These are phyloP conservation scores for Alsophila aescularia DNA, from an alignment of 2,888 invertebrate genomes.

Conservation along the genomic window DNA sequence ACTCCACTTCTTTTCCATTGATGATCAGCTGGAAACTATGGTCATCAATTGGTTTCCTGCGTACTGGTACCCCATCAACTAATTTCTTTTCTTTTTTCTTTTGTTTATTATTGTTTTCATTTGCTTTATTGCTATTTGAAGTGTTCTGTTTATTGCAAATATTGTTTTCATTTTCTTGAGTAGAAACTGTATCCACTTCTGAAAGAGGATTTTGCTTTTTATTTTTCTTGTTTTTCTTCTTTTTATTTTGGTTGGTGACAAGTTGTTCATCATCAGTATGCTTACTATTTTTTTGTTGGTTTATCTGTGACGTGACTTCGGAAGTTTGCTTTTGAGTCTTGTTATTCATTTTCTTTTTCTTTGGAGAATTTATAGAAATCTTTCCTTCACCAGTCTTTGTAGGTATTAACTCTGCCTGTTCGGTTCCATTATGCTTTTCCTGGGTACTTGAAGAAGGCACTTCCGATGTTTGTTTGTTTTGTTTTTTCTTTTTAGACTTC, in stretches of 20 bases:
- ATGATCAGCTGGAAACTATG: slow-evolving; percentile 81
- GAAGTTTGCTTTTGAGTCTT: slow-evolving; percentile 38
- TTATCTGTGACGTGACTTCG: slow-evolving; percentile 18
- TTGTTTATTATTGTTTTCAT: slow-evolving; percentile 15
- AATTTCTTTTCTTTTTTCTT: slow-evolving; percentile 52
- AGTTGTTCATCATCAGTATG: background rate
- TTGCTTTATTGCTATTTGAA: slow-evolving; percentile 11
- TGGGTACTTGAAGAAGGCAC: background rate
- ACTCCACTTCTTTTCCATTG: slow-evolving; percentile 86
- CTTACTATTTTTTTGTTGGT: slow-evolving; percentile 36
- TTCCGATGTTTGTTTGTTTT: slow-evolving; percentile 24
- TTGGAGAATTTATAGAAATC: slow-evolving; percentile 5
- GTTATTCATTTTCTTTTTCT: slow-evolving; percentile 38
- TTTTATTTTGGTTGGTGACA: slow-evolving; percentile 11
- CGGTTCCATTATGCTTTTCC: background rate
- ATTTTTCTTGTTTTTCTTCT: slow-evolving; percentile 41
- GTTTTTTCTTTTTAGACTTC: slow-evolving; percentile 28
- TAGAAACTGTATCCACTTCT: slow-evolving; percentile 1
- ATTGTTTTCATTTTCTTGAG: slow-evolving; percentile 9
- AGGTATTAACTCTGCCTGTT: background rate
- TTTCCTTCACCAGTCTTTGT: slow-evolving; percentile 7
- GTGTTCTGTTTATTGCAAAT: slow-evolving; percentile 7
- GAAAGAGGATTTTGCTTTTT: slow-evolving; percentile 11
- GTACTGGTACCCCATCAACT: slow-evolving; percentile 60
- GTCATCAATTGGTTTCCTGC: slow-evolving; percentile 76